These are phyloP conservation scores for Oreochromis tanganicae DNA, from an alignment of 2,113 vertebrate species.

Conservation along the genomic window DNA sequence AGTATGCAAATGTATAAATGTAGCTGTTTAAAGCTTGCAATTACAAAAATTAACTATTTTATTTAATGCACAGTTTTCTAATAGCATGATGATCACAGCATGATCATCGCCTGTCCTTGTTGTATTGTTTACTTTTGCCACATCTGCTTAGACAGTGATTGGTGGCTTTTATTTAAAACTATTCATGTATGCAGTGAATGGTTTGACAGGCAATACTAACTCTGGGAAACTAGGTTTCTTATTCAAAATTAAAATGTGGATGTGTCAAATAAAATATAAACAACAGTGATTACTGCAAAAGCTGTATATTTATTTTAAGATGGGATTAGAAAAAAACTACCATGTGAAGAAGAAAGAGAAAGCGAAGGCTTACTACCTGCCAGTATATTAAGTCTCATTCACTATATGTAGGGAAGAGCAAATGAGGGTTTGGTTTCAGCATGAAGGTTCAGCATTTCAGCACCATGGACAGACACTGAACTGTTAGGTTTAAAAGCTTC, in stretches of 20 bases:
- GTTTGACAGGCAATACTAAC: not conserved
- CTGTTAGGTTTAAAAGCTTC: not conserved
- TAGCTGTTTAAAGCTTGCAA: not conserved
- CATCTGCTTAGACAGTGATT: not conserved
- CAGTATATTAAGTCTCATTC: not conserved
- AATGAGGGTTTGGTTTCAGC: not conserved
- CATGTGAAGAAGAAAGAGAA: not conserved
- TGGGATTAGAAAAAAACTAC: not conserved
- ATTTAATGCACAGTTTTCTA: not conserved
- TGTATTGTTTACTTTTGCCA: not conserved
- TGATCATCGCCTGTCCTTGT: not conserved
- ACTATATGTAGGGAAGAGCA: not conserved
- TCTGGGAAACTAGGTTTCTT: not conserved
- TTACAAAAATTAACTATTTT: not conserved
- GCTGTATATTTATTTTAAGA: not conserved
- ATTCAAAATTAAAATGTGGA: not conserved
- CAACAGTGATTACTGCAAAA: not conserved
- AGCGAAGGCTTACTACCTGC: not conserved
- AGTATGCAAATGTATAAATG: not conserved
- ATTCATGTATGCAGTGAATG: not conserved
- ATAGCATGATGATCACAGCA: not conserved
- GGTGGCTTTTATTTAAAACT: not conserved
- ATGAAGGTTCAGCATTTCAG: conserved; percentile 6
- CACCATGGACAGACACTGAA: conserved; percentile 18
- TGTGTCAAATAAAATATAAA: not conserved